A percentile compares a stretch with the other conserved stretches of the same genome.
Evolutionary conservation across 1,140 invertebrate species (phyloP).

Genomic region (Cherax destructor): DNA sequence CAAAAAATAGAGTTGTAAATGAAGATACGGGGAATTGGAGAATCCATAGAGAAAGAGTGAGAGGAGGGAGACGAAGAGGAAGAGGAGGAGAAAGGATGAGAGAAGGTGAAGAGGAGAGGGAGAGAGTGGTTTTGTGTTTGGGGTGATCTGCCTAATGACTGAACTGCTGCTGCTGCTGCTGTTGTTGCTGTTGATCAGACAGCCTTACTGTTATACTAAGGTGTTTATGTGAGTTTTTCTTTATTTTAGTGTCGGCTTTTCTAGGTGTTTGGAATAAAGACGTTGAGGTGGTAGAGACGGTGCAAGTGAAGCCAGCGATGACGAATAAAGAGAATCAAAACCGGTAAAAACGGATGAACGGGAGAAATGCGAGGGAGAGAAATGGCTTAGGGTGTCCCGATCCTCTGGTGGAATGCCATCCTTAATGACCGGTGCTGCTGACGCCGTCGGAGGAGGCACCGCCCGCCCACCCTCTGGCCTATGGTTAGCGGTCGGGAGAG

Average conservation of each 20-base stretch:
- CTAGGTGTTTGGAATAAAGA: slow-evolving; percentile 34
- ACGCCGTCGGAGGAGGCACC: not conserved
- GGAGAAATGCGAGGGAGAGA: slow-evolving; percentile 68
- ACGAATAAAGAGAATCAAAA: slow-evolving; percentile 70
- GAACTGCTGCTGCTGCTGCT: too few relatives aligned
- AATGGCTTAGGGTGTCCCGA: slow-evolving; percentile 64
- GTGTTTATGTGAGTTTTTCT: not conserved
- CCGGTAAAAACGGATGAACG: slow-evolving; percentile 69
- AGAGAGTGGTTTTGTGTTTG: not conserved
- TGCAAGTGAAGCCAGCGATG: slow-evolving; percentile 65
- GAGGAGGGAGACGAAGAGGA: not conserved
- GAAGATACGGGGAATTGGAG: not conserved
- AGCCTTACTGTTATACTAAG: too few relatives aligned
- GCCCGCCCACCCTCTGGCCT: not conserved
- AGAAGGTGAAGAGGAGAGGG: not conserved
- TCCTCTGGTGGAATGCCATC: slow-evolving; percentile 32
- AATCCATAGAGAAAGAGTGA: not conserved
- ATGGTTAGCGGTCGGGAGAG: not conserved
- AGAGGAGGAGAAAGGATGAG: not conserved
- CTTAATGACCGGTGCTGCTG: not conserved
- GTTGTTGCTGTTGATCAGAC: too few relatives aligned
- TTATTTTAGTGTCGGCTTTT: not conserved
- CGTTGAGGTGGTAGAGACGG: slow-evolving; percentile 39
- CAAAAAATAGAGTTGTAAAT: not conserved
- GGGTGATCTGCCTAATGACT: not conserved